These are phyloP conservation scores for Myopa tessellatipennis DNA, from an alignment of 2,888 invertebrate species.

Conservation along the genomic window DNA sequence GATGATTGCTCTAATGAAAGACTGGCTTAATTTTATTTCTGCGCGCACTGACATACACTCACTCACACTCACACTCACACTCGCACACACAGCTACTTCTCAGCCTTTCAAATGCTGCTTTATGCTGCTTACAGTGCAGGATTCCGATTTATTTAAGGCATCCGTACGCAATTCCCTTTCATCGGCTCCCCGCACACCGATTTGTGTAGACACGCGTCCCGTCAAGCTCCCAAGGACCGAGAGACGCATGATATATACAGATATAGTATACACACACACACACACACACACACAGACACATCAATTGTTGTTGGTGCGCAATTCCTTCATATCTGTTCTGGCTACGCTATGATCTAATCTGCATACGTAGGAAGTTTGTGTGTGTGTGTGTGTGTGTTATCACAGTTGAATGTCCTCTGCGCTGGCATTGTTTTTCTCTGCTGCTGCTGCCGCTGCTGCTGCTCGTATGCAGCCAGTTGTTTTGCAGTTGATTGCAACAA, in stretches of 20 bases:
- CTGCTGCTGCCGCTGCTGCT: background rate
- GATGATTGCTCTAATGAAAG: slow-evolving; percentile 26
- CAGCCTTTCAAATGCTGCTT: background rate
- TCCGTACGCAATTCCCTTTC: background rate
- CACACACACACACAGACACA: background rate
- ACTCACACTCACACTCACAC: slow-evolving; percentile 14
- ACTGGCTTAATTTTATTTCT: slow-evolving; percentile 19
- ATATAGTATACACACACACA: background rate
- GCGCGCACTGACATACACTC: background rate
- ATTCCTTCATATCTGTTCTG: background rate
- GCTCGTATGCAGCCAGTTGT: background rate
- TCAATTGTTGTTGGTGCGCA: slow-evolving; percentile 3
- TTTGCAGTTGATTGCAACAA: slow-evolving; percentile 27
- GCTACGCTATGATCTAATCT: background rate
- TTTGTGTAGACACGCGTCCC: background rate
- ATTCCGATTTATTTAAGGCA: background rate
- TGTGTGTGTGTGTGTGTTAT: slow-evolving; percentile 11
- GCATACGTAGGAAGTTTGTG: background rate
- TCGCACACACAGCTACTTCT: background rate
- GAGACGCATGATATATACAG: background rate
- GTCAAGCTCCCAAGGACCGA: background rate
- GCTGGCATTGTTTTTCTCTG: slow-evolving; percentile 11
- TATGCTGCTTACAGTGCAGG: background rate
- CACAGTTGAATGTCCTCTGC: slow-evolving; percentile 22
- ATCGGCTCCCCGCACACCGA: background rate